Base-by-base conservation (phyloP, 2,797 vertebrate genomes). In the Enteromius fasciolatus region DNA sequence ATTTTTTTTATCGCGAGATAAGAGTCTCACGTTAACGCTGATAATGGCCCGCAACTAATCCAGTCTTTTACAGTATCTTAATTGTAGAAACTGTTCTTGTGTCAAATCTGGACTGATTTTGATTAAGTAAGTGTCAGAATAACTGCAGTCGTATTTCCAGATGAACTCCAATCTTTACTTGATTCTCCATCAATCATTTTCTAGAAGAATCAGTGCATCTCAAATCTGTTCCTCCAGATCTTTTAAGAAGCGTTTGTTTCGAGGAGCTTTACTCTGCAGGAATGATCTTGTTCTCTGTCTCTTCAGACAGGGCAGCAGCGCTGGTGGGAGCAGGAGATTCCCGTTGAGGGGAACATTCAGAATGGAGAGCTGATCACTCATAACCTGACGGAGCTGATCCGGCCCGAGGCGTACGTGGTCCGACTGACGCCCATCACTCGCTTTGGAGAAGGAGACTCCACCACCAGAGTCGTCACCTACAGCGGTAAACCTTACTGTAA, bases 301-400 rank as follows among this genome's bases (percentile, higher is more conserved):
- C 12, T 36, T 8, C 52, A 99, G 98, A 96, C 96, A 48, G 97
- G 98, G 11, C 95, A 96, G 33, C 96, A 97, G 89, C 97, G 98
- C 59, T 99, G 98, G 98, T 99, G 98, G 97, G 97, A 98, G 83
- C 97, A 98, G 86, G 98, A 99, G 86, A 99, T 99, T 89, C 94
- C 97, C 0, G 95, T 98, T 87, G 96, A 97, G 23, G 94, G 94
- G n/a, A 91, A 94, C 10, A 96, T 99, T 88, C 96, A 96, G 89
- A 97, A 96, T 87, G 98, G 98, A 83, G 97, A 99, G 85, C 89
- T 99, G 80, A 97, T 99, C 92, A 98, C 97, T 9, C 97, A 99
- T 92, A 99, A 99, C 90, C 93, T 99, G 78, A 98, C 97, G 0
- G 98, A 99, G 89, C 94, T 99, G 76, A 97, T 98, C 90, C 97